Conservation (phyloP, 2,888 invertebrate species). For the Leucophora obtusa region DNA sequence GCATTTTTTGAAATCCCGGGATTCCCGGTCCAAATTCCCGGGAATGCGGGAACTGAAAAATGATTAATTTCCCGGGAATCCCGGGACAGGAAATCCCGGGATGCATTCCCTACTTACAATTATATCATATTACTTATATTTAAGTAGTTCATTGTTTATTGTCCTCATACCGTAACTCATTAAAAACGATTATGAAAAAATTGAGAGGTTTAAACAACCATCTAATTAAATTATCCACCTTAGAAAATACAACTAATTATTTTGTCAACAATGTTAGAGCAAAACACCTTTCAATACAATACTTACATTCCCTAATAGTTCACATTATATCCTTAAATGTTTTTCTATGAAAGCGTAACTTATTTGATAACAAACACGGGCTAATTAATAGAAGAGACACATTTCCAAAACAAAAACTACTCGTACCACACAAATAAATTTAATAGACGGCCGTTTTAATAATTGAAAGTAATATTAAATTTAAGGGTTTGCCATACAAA, state of each 20-base stretch:
- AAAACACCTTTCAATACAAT: constrained; percentile 12
- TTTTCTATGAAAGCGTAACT: background rate
- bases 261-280: constrained; percentile 39
- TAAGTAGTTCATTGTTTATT: too few relatives aligned
- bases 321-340: background rate
- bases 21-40: too few relatives aligned
- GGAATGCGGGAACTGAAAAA: too few relatives aligned
- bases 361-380: background rate
- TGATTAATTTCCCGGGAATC: too few relatives aligned
- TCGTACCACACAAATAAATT: background rate
- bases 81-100: too few relatives aligned
- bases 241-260: constrained; percentile 20
- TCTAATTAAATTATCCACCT: background rate
- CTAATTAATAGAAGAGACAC: background rate
- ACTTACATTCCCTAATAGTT: background rate
- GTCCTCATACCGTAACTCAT: too few relatives aligned
- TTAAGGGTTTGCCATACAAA: background rate
- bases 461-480: background rate
- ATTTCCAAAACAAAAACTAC: background rate
- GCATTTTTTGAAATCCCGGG: too few relatives aligned
- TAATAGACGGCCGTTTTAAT: background rate
- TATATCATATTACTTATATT: too few relatives aligned
- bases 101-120: too few relatives aligned
- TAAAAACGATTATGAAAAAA: background rate
- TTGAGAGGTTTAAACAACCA: background rate